phyloP scores from a whole-genome alignment of 2,797 vertebrate genomes.

The Scarus forsteni region DNA sequence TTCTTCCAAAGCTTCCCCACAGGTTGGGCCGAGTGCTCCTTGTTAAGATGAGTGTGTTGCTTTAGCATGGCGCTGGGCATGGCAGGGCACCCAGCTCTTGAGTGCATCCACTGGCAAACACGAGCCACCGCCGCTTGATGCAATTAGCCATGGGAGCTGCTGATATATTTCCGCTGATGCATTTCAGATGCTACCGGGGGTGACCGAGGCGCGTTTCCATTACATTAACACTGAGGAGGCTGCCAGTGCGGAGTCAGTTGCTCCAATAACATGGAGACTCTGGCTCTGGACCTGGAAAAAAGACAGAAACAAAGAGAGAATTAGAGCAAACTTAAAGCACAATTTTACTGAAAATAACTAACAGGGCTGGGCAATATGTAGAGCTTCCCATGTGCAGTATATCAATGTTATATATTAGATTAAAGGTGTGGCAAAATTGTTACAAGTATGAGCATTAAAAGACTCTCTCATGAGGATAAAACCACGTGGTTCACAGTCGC shows the following conservation, averaged over 20 bases:
- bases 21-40: constrained; percentile 68
- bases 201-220: constrained; percentile 71
- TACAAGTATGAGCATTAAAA: no score
- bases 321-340: constrained; percentile 26
- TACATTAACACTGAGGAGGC: constrained; percentile 59
- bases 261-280: constrained; percentile 62
- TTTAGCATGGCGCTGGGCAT: constrained; percentile 75
- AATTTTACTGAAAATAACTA: constrained; percentile 14
- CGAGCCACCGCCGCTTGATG: constrained; percentile 55
- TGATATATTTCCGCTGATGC: constrained; percentile 69
- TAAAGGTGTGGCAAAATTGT: no score
- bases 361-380: not conserved
- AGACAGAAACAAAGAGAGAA: constrained; percentile 50
- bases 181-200: constrained; percentile 67
- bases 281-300: constrained; percentile 70
- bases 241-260: constrained; percentile 60
- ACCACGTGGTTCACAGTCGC: no score
- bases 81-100: constrained; percentile 62
- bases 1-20: constrained; percentile 82
- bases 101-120: constrained; percentile 68
- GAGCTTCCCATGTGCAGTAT: no score
- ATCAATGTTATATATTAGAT: no score
- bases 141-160: constrained; percentile 70
- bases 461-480: no score
- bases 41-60: constrained; percentile 67